These are phyloP conservation scores for Pachycephala philippinensis DNA, from an alignment of 2,113 vertebrate species.

Conservation along the genomic window DNA sequence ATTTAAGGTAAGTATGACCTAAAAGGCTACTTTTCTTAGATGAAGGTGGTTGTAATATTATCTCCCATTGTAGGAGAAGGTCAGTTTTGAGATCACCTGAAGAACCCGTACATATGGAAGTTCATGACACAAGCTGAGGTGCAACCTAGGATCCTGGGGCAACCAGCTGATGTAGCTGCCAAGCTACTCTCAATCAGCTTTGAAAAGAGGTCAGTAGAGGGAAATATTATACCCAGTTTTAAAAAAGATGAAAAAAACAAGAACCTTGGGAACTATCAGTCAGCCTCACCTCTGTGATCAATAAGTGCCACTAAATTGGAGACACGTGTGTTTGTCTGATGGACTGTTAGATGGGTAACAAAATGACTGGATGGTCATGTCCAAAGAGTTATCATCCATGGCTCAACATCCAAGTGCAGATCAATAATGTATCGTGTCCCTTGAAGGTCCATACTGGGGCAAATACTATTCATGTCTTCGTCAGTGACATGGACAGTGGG, in stretches of 20 bases:
- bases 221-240: neutral
- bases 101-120: neutral
- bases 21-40: neutral
- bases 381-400: neutral
- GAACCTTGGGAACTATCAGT: rapidly evolving
- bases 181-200: neutral
- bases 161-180: neutral
- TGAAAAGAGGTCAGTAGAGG: neutral
- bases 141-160: neutral
- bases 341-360: neutral
- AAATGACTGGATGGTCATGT: neutral
- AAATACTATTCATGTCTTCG: neutral
- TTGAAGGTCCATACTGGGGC: neutral
- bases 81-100: neutral
- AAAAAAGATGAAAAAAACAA: neutral
- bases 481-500: neutral
- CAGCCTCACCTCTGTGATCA: neutral
- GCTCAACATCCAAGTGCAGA: neutral
- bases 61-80: neutral
- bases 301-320: neutral
- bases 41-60: neutral
- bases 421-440: neutral
- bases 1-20: neutral
- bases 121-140: neutral
- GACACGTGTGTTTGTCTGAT: neutral